These are phyloP conservation scores for Drosophila suboccidentalis DNA, from an alignment of 2,888 invertebrate genomes.

Conservation along the genomic window DNA sequence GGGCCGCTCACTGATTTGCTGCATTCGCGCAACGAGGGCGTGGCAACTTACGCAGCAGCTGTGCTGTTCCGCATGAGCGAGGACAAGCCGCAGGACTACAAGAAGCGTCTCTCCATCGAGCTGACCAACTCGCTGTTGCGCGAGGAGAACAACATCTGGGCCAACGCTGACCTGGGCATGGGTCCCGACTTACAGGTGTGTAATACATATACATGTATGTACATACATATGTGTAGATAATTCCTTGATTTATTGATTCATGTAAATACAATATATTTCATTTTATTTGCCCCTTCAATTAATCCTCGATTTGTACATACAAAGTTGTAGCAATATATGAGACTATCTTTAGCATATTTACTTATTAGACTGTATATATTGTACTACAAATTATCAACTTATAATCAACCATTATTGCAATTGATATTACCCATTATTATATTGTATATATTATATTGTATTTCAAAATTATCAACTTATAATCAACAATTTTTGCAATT, in stretches of 20 bases:
- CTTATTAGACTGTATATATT: slow-evolving; percentile 35
- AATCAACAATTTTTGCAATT: not conserved
- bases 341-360: slow-evolving; percentile 34
- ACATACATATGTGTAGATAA: not conserved
- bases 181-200: slow-evolving; percentile 95
- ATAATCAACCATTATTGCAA: slow-evolving; percentile 20
- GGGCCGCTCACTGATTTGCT: slow-evolving; percentile 97
- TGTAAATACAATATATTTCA: not conserved
- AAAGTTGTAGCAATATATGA: slow-evolving; percentile 35
- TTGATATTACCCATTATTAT: slow-evolving; percentile 20
- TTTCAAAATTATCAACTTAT: slow-evolving; percentile 15
- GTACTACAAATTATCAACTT: slow-evolving; percentile 12
- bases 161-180: slow-evolving; percentile 93
- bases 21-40: slow-evolving; percentile 98
- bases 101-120: slow-evolving; percentile 98
- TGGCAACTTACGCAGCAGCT: slow-evolving; percentile 99
- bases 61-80: slow-evolving; percentile 99
- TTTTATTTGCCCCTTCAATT: slow-evolving; percentile 8
- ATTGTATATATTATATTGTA: slow-evolving; percentile 34
- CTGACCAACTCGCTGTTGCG: slow-evolving; percentile 97
- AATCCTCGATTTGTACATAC: slow-evolving; percentile 45
- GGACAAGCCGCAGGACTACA: slow-evolving; percentile 99
- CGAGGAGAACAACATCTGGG: slow-evolving; percentile 96
- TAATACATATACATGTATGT: slow-evolving; percentile 23
- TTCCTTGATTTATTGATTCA: not conserved